Evolutionary conservation across 1,140 invertebrate species (phyloP).

Genomic region (Trichoplusia ni): DNA sequence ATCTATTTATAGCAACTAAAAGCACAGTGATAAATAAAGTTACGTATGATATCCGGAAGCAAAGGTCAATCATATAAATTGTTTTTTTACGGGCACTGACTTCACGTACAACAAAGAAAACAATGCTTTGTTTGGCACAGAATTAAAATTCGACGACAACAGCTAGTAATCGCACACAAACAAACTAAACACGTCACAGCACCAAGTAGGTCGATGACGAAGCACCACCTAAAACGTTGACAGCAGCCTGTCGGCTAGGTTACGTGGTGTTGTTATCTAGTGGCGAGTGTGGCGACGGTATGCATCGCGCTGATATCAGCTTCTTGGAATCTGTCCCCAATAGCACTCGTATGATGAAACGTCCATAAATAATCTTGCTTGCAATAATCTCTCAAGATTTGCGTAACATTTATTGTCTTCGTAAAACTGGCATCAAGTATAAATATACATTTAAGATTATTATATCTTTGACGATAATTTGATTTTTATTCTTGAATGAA

Average conservation of each 20-base stretch:
- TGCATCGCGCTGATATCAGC: slow-evolving; percentile 20
- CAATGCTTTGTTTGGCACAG: background rate
- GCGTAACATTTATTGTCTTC: too few relatives aligned
- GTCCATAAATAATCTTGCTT: background rate
- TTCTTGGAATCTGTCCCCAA: slow-evolving; percentile 16
- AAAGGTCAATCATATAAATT: too few relatives aligned
- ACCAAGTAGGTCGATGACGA: slow-evolving; percentile 28
- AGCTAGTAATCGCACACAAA: background rate
- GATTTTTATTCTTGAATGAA: too few relatives aligned
- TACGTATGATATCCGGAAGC: too few relatives aligned
- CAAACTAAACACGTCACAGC: background rate
- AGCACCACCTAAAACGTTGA: slow-evolving; percentile 9
- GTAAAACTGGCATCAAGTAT: too few relatives aligned
- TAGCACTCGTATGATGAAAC: slow-evolving; percentile 3
- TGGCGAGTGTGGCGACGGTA: background rate
- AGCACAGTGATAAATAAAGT: too few relatives aligned
- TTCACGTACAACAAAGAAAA: background rate
- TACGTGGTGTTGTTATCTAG: slow-evolving; percentile 10
- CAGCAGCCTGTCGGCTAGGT: background rate
- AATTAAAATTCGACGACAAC: background rate
- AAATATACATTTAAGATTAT: too few relatives aligned
- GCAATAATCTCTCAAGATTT: background rate
- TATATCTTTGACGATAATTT: too few relatives aligned
- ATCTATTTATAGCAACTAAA: too few relatives aligned
- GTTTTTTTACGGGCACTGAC: too few relatives aligned